Percentiles rank a stretch among this genome's conserved stretches.
phyloP scores from a whole-genome alignment of 37 sponge, comb jelly and placozoan genomes.

The Chondrosia reniformis region DNA sequence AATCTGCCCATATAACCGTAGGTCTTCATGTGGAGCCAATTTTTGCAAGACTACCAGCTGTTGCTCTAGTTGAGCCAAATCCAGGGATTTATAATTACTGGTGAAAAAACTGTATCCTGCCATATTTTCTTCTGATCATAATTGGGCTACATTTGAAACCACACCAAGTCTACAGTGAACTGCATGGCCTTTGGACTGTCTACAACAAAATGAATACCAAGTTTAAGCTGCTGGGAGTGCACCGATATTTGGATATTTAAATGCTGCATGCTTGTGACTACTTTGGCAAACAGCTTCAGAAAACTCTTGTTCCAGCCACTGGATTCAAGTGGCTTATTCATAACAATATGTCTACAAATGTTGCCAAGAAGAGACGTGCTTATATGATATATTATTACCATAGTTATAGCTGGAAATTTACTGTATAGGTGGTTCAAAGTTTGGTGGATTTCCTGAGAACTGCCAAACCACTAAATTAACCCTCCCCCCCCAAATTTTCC shows the following conservation, averaged over 20 bases:
- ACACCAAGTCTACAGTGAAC: neutral
- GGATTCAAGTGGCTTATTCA: neutral
- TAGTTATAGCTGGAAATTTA: too few relatives aligned
- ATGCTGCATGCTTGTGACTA: too few relatives aligned
- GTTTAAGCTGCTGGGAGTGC: neutral
- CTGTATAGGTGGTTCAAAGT: too few relatives aligned
- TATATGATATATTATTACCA: too few relatives aligned
- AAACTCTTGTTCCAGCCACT: too few relatives aligned
- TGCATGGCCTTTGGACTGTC: neutral
- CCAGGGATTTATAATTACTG: neutral
- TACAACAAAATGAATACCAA: neutral
- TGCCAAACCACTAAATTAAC: too few relatives aligned
- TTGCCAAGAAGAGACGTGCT: too few relatives aligned
- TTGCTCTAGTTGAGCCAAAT: neutral
- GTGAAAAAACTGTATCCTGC: neutral
- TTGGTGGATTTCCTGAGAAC: too few relatives aligned
- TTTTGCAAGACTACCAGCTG: neutral
- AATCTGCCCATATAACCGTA: neutral
- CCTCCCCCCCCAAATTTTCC: too few relatives aligned
- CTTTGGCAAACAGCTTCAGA: neutral
- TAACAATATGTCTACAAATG: neutral
- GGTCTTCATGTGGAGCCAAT: neutral
- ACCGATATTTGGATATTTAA: too few relatives aligned
- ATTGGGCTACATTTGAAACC: neutral
- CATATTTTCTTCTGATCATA: neutral